These are phyloP conservation scores for Solenopsis invicta DNA, from an alignment of 1,140 invertebrate species.

Conservation along the genomic window DNA sequence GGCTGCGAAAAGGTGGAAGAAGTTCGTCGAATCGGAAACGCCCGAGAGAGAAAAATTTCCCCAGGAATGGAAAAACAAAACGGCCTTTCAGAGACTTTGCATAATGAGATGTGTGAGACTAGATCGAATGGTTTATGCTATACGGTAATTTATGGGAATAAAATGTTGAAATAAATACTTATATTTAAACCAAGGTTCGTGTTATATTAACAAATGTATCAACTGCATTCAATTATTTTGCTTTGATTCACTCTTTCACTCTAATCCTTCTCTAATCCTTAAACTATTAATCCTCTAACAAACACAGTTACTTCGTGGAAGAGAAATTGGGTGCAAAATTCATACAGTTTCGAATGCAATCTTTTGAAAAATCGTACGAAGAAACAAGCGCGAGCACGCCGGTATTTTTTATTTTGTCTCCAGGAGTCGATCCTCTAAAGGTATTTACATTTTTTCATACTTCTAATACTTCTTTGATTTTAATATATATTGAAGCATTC, in stretches of 20 bases:
- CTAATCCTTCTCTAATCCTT: not conserved
- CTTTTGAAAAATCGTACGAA: conserved; percentile 95
- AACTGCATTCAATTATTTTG: not conserved
- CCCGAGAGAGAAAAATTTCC: conserved; percentile 98
- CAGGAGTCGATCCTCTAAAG: conserved; percentile 97
- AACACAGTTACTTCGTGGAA: conserved; percentile 90
- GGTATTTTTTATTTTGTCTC: conserved; percentile 97
- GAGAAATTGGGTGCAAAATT: conserved; percentile 95
- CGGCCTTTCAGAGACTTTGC: conserved; percentile 94
- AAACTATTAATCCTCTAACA: not conserved
- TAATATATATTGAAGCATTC: not conserved
- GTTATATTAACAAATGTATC: not conserved
- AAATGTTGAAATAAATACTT: conserved; percentile 45
- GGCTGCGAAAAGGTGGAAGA: conserved; percentile 96
- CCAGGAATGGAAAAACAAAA: conserved; percentile 98
- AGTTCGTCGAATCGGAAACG: conserved; percentile 96
- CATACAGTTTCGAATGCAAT: conserved; percentile 91
- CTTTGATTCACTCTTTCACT: not conserved
- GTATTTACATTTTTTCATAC: conserved; percentile 76
- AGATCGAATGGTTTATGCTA: conserved; percentile 95
- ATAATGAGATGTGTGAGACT: conserved; percentile 96
- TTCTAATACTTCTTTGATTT: not conserved
- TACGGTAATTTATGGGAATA: conserved; percentile 76
- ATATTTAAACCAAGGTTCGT: conserved; percentile 25
- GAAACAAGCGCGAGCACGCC: conserved; percentile 95